Base-by-base conservation (phyloP, 2,113 vertebrate genomes). In the Corythoichthys haematopterus region DNA sequence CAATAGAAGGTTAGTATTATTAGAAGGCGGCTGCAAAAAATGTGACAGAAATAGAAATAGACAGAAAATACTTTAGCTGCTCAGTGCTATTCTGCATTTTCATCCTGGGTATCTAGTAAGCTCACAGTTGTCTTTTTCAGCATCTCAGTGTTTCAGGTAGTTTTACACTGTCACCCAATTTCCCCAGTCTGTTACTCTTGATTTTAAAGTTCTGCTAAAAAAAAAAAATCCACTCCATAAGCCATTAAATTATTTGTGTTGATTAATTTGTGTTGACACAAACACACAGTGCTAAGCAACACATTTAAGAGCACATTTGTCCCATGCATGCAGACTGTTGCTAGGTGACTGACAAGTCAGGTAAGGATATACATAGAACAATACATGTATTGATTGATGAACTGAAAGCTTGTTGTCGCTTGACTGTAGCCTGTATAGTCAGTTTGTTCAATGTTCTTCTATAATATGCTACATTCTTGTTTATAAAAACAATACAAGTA, bases 301-400 rank as follows among this genome's bases (percentile, higher is more conserved):
- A 36, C 3, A 36, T 37, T 16, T 3, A 61, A 36, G 58, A 13
- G 58, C 68, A 72, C 14, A 50, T 45, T 61, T 45, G 59, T 11
- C 36, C 15, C 10, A 43, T 0, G 46, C 28, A 76, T 0, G 46
- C 36, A 76, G 66, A 70, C 78, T 77, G 73, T 62, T 62, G n/a
- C 72, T 75, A 73, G 67, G 75, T 80, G 75, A 82, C 85, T 72
- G 57, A 74, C 57, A 75, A 70, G 67, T 70, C 69, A 68, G 66
- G 45, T 69, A 76, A 80, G 70, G 52, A 78, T 11, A n/a, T 40
- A 40, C 20, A 8, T 43, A 8, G 38, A 12, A 43, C n/a, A 6
- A 67, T 69, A 58, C 51, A 64, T 43, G 70, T 43, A 37, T 8
- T 37, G 64, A 16, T 47, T 50, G 52, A 74, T 53, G 58, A n/a